Evolutionary conservation across 2,113 vertebrate species (phyloP).

Genomic region (Ia io): DNA sequence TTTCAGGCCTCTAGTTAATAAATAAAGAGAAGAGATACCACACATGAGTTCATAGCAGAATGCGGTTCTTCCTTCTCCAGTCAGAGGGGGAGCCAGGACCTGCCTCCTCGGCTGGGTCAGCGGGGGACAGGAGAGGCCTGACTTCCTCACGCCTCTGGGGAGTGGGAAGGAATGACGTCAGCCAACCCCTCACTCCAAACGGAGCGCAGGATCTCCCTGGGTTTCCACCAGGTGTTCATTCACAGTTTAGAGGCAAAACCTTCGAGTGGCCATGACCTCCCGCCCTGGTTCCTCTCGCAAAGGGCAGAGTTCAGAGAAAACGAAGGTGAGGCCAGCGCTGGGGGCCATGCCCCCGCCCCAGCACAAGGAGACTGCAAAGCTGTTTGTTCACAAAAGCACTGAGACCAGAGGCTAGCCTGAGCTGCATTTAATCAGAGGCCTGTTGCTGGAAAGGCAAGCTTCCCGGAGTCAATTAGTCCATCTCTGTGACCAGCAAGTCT

Average conservation of each 20-base stretch:
- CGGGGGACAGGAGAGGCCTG: no score
- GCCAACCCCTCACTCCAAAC: background rate
- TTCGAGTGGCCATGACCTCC: background rate
- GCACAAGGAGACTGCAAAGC: background rate
- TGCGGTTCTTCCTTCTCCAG: background rate
- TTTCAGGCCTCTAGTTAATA: background rate
- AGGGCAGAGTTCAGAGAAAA: background rate
- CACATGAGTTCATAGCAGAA: background rate
- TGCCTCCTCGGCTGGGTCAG: no score
- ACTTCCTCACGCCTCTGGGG: background rate
- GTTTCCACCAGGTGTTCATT: background rate
- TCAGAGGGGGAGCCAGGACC: background rate
- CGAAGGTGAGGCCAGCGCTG: background rate
- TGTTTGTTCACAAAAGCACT: constrained; percentile 42
- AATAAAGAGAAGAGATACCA: background rate
- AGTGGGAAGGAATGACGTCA: background rate
- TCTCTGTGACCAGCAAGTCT: constrained; percentile 22
- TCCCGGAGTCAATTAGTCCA: constrained; percentile 38
- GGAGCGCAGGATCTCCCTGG: background rate
- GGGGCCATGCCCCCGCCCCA: no score
- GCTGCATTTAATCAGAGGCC: constrained; percentile 24
- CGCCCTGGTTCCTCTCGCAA: background rate
- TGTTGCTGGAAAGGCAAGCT: constrained; percentile 41
- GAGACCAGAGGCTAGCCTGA: constrained; percentile 26
- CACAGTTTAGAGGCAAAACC: background rate